A percentile compares a stretch with the other conserved stretches of the same genome.
These are phyloP conservation scores for Phyllostomus discolor DNA, from an alignment of 2,113 vertebrate species.

Conservation along the genomic window DNA sequence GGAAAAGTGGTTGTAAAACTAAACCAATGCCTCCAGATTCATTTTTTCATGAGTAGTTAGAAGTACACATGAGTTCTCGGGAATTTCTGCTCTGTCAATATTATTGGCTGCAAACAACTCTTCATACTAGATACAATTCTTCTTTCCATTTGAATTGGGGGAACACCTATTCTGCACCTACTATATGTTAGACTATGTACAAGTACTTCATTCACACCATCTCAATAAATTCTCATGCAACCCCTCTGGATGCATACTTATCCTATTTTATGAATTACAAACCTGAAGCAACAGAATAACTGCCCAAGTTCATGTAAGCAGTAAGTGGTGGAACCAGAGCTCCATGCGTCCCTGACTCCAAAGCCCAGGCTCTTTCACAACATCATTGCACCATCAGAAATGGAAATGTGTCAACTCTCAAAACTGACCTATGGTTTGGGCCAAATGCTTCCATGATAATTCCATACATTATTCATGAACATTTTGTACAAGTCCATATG, in stretches of 20 bases:
- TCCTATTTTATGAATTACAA: background rate
- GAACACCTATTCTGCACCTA: background rate
- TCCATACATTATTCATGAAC: background rate
- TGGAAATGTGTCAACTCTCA: background rate
- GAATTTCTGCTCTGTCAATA: background rate
- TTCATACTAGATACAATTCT: background rate
- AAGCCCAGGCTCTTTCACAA: background rate
- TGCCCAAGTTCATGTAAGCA: background rate
- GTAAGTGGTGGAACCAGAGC: background rate
- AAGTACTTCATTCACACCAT: background rate
- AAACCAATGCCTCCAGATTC: background rate
- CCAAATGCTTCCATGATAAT: background rate
- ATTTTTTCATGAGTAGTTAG: background rate
- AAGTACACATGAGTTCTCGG: background rate
- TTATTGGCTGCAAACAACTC: background rate
- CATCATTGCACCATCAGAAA: background rate
- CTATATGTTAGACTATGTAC: background rate
- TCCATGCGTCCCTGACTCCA: background rate
- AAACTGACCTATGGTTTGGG: background rate
- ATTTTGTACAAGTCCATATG: background rate
- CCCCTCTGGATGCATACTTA: too few relatives aligned
- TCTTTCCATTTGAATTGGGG: background rate
- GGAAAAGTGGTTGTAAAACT: background rate
- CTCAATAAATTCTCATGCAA: background rate
- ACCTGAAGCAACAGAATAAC: background rate